phyloP scores from a whole-genome alignment of 2,113 vertebrate species.

The Riparia riparia region DNA sequence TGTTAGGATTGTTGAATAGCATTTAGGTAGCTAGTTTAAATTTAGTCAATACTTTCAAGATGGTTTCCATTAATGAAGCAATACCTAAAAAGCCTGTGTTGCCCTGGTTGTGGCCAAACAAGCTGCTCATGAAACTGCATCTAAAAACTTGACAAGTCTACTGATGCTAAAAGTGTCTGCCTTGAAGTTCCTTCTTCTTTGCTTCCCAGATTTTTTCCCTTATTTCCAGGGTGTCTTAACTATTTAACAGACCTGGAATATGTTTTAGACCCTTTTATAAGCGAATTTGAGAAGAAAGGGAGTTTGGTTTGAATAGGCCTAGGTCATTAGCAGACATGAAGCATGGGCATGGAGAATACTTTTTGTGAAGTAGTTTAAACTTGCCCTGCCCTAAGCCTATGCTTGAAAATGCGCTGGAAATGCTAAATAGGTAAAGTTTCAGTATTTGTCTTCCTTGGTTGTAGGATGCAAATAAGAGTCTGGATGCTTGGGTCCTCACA shows the following conservation, averaged over 20 bases:
- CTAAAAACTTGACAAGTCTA: not conserved
- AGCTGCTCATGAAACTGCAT: not conserved
- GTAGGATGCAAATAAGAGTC: not conserved
- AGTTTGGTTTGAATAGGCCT: not conserved
- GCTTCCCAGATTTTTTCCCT: not conserved
- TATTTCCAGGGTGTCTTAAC: not conserved
- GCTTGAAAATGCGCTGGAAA: not conserved
- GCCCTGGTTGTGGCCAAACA: not conserved
- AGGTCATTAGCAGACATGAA: not conserved
- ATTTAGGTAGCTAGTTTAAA: not conserved
- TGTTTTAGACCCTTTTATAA: not conserved
- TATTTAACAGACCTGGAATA: not conserved
- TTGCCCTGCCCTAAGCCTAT: not conserved
- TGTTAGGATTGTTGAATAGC: not conserved
- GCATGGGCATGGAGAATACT: rapidly evolving
- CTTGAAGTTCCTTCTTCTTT: not conserved
- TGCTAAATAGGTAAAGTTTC: not conserved
- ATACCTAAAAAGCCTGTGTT: not conserved
- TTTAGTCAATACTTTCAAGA: not conserved
- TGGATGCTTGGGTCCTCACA: not conserved
- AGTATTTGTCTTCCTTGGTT: not conserved
- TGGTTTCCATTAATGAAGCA: not conserved
- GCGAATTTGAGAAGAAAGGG: not conserved
- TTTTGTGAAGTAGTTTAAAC: not conserved
- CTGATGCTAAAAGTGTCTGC: not conserved